These are phyloP conservation scores for Cyclophora albipunctata DNA, from an alignment of 2,888 invertebrate genomes.

Conservation along the genomic window DNA sequence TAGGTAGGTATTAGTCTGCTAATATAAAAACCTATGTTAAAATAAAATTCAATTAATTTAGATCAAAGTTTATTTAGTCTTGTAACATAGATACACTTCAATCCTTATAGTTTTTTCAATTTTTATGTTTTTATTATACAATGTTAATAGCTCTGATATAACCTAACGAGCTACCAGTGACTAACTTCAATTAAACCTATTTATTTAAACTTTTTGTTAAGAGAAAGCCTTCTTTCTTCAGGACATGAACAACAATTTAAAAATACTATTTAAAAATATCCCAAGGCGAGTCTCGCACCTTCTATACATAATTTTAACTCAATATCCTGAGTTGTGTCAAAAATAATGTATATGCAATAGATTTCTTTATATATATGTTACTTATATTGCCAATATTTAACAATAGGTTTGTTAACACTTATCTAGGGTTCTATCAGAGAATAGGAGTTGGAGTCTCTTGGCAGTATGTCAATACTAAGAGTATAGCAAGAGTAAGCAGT, in stretches of 20 bases:
- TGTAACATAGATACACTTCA: conserved; percentile 49
- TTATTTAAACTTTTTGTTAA: conserved; percentile 33
- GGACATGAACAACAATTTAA: conserved; percentile 56
- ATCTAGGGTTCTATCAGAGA: conserved; percentile 39
- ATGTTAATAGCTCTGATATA: conserved; percentile 47
- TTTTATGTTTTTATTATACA: conserved; percentile 68
- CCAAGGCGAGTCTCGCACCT: conserved; percentile 36
- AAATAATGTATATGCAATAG: conserved; percentile 42
- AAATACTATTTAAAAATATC: conserved; percentile 54
- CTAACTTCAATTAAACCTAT: conserved; percentile 56
- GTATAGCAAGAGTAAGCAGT: conserved; percentile 38
- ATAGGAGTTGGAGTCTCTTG: conserved; percentile 38
- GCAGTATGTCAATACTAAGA: conserved; percentile 40
- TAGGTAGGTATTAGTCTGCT: no score
- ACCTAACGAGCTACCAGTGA: conserved; percentile 59
- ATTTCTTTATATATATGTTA: conserved; percentile 31
- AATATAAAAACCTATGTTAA: conserved; percentile 1
- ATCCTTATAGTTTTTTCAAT: conserved; percentile 61
- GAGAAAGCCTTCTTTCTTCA: conserved; percentile 52
- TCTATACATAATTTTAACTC: conserved; percentile 24
- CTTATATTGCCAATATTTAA: conserved; percentile 38
- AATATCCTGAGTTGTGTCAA: conserved; percentile 41
- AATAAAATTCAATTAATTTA: conserved; percentile 42
- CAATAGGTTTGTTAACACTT: conserved; percentile 45
- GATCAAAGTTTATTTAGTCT: conserved; percentile 61